phyloP scores from a whole-genome alignment of 2,797 vertebrate species.

The Avahi laniger region DNA sequence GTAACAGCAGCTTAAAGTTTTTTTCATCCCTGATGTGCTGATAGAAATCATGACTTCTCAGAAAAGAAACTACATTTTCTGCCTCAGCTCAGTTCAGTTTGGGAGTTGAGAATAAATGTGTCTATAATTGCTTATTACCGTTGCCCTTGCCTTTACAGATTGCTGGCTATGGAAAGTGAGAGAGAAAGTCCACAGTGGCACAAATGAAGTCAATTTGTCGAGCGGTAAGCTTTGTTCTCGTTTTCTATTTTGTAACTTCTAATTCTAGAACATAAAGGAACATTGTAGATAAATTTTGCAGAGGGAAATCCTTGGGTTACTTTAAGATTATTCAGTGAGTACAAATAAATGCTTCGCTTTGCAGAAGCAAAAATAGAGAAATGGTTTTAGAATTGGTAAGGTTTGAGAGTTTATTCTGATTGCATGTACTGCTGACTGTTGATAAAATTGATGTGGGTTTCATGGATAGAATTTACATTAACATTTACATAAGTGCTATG shows the following conservation, averaged over 20 bases:
- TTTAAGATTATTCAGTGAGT: constrained; percentile 20
- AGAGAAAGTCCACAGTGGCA: neutral
- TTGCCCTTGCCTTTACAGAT: constrained; percentile 17
- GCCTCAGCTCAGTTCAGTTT: constrained; percentile 50
- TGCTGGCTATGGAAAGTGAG: neutral
- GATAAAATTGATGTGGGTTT: constrained; percentile 52
- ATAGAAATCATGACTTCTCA: constrained; percentile 45
- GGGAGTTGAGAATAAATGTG: constrained; percentile 40
- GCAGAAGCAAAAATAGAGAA: constrained; percentile 6
- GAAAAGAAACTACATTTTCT: constrained; percentile 61
- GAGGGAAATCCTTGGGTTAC: neutral
- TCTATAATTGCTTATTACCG: constrained; percentile 37
- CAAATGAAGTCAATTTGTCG: constrained; percentile 16
- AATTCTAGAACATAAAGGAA: constrained; percentile 33
- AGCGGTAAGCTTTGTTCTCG: neutral
- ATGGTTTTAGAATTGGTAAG: neutral
- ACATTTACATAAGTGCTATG: neutral
- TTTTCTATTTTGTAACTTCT: constrained; percentile 54
- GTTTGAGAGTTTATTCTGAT: constrained; percentile 42
- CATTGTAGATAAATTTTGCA: neutral
- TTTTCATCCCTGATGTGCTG: neutral
- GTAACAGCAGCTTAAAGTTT: neutral
- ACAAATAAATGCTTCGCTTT: constrained; percentile 58
- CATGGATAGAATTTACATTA: constrained; percentile 33
- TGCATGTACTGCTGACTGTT: neutral